Evolutionary conservation across 2,888 invertebrate species (phyloP), one percentile per base, ranked within the genome.

Genomic region (Heliconius cydno): DNA sequence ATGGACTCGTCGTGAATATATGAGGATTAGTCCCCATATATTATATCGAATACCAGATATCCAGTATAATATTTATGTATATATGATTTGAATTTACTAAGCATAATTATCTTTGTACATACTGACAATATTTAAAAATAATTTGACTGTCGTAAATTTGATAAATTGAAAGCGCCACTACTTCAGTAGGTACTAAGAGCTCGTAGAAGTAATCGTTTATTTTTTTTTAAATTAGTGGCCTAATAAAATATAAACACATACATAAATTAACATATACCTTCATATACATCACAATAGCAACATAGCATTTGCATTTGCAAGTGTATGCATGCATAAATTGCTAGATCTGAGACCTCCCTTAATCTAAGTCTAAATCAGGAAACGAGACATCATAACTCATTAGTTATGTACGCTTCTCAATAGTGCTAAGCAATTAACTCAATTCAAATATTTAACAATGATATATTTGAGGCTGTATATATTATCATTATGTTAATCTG

Each of bases 321-420:
- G 13, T 34, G 57, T 57, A 34, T 34, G 34, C 7, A 57, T 57
- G 57, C 72, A 57, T 73, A 73, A 73, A 73, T 34, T 34, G 22
- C 34, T 15, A 34, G n/a, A 73, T 73, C 7, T n/a, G 38, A n/a
- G 6, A 34, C 38, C 38, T 68, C 34, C 72, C 52, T 52, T 52
- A 72, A 73, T 57, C 72, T 73, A 34, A 34, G 57, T 34, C 73
- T 73, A 73, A 34, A 73, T 73, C 57, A 57, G 73, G 73, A 60
- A 73, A 73, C 34, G 57, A 19, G 73, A 57, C 73, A 60, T 38
- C 38, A 34, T 34, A 34, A 34, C 57, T 73, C 60, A 60, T 73
- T 34, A 57, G 6, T 60, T 73, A 73, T 73, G 57, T 73, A 73
- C 15, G 30, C 57, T 30, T 22, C 30, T 72, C 72, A 72, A 57